Percentiles rank a stretch among this genome's conserved stretches.
Conservation (phyloP, 2,113 vertebrate species). For the Tyrannus savana region DNA sequence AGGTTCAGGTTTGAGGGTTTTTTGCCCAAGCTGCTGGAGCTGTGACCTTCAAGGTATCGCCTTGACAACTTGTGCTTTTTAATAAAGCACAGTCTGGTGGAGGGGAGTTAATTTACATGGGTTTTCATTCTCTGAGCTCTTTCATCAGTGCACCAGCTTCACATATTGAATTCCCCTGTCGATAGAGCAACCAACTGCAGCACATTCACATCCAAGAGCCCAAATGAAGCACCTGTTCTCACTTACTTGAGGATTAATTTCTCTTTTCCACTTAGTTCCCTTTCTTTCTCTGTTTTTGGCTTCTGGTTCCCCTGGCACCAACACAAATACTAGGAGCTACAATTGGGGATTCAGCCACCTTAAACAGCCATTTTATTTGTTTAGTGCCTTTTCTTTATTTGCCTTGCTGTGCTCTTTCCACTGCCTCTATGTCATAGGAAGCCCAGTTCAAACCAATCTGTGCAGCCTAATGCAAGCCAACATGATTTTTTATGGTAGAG, state of each 20-base stretch:
- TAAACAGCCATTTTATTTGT: conserved; percentile 26
- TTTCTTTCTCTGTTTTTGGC: conserved; percentile 20
- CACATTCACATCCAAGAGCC: conserved; percentile 30
- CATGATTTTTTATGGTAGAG: not conserved
- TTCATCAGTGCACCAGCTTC: conserved; percentile 35
- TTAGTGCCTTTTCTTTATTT: conserved; percentile 13
- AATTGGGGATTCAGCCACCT: not conserved
- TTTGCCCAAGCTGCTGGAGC: not conserved
- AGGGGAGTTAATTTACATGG: conserved; percentile 38
- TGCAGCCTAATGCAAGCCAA: not conserved
- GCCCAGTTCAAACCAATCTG: not conserved
- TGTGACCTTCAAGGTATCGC: conserved; percentile 53
- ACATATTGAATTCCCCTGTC: conserved; percentile 42
- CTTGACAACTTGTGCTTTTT: conserved; percentile 33
- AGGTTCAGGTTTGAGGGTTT: not conserved
- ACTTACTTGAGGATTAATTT: conserved; percentile 53
- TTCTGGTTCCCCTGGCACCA: conserved; percentile 18
- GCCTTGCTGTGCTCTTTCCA: not conserved
- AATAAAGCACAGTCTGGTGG: conserved; percentile 42
- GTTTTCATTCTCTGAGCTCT: conserved; percentile 44
- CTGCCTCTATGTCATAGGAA: not conserved
- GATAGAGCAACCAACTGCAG: conserved; percentile 47
- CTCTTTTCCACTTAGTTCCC: conserved; percentile 5
- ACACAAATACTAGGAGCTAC: not conserved
- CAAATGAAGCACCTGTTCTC: conserved; percentile 65